Evolutionary conservation across 2,888 invertebrate species (phyloP).

Genomic region (Chorisops tibialis): DNA sequence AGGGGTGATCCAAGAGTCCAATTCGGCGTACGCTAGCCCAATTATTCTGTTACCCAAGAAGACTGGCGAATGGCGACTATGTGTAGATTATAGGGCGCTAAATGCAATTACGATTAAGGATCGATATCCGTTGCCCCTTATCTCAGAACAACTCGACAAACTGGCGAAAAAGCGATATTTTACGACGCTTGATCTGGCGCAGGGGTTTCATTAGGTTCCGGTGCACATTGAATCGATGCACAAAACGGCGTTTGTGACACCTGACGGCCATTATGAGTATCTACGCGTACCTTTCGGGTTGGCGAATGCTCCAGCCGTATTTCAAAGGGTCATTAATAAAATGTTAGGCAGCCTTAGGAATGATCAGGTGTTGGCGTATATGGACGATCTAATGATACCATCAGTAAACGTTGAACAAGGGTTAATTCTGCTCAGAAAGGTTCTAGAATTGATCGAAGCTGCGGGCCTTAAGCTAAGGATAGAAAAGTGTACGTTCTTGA

Average conservation of each 20-base stretch:
- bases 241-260: conserved; percentile 37
- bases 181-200: background rate
- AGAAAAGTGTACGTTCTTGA: conserved; percentile 36
- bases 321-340: conserved; percentile 28
- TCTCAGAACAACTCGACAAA: conserved; percentile 36
- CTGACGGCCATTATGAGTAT: conserved; percentile 38
- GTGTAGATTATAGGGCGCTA: conserved; percentile 38
- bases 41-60: conserved; percentile 39
- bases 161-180: too few relatives aligned
- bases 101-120: conserved; percentile 36
- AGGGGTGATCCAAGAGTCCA: conserved; percentile 39
- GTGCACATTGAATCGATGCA: conserved; percentile 1
- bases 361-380: background rate
- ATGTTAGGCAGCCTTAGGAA: too few relatives aligned
- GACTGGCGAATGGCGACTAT: conserved; percentile 38
- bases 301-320: conserved; percentile 37
- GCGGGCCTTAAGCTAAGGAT: conserved; percentile 8
- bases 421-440: conserved; percentile 32
- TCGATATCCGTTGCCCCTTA: conserved; percentile 34
- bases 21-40: conserved; percentile 40
- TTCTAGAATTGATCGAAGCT: conserved; percentile 31
- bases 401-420: conserved; percentile 34
- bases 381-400: conserved; percentile 20
- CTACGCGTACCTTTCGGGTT: conserved; percentile 39
- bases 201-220: conserved; percentile 12